Evolutionary conservation across 2,888 invertebrate genomes (phyloP), one percentile per base, ranked within the genome.

Genomic region (Pyrrhia umbra): DNA sequence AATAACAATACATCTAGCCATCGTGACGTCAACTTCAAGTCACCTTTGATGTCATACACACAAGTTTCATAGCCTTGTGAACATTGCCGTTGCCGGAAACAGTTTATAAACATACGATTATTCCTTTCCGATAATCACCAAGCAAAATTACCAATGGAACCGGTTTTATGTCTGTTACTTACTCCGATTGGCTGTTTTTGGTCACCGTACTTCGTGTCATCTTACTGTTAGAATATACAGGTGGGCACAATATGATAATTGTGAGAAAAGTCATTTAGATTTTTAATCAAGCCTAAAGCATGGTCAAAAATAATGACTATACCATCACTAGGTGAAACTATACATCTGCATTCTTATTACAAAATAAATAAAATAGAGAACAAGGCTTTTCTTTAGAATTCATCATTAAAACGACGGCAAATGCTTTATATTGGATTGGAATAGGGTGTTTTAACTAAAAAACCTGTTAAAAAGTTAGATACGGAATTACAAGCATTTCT

Each of bases 81-180:
- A n/a, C 34, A 40, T 68, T 37, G 42, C 60, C 21, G 6, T 21
- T 27, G 1, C 27, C 47, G 65, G 68, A 59, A 68, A 49, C 27
- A 37, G 60, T 59, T 57, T 27, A 68, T 37, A 65, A 68, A 68
- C 34, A 49, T 5, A 34, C 1, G 21, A 37, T 43, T 68, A 30
- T 50, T 66, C 50, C 37, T 43, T 25, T 25, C 2, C 27, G 16
- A 59, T 58, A 34, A 34, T 40, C 8, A 42, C 23, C 6, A 25
- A 47, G 43, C 39, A 39, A 50, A 39, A 43, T 20, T 47, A 49
- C 8, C 27, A 43, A n/a, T 37, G 58, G 10, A 49, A 9, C 10
- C 15, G 18, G 21, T 50, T 45, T 13, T 1, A 1, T 6, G 25
- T 37, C 34, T 16, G 10, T 49, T 16, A 16, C 23, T 30, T 20